Conservation (phyloP, 2,113 vertebrate species). For the Barbus barbus region DNA sequence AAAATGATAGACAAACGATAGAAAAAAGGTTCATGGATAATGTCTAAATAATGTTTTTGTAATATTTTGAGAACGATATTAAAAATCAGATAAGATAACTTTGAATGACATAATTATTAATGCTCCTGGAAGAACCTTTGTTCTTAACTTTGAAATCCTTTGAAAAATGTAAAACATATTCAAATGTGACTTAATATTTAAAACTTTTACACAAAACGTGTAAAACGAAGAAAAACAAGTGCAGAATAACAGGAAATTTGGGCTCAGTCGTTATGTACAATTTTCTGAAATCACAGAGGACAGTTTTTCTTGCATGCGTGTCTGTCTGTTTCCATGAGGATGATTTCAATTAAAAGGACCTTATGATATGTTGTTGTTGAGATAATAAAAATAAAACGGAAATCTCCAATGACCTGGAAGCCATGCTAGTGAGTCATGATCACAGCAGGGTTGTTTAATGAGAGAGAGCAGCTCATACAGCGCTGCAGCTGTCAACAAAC, state of each 20-base stretch:
- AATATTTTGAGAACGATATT: too few relatives aligned
- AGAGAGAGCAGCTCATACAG: constrained; percentile 7
- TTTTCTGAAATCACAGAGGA: background rate
- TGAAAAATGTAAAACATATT: too few relatives aligned
- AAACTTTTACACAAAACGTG: background rate
- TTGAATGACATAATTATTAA: background rate
- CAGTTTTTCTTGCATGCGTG: background rate
- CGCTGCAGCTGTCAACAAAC: constrained; percentile 27
- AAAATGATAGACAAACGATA: too few relatives aligned
- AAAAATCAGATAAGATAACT: too few relatives aligned
- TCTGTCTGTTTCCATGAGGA: background rate
- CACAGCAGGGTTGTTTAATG: constrained; percentile 25
- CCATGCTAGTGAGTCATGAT: constrained; percentile 9
- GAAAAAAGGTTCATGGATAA: background rate
- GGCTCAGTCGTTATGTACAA: background rate
- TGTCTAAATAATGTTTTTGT: too few relatives aligned
- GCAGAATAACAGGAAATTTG: background rate
- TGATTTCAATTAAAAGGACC: background rate
- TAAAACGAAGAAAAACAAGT: background rate
- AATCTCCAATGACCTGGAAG: constrained; percentile 12
- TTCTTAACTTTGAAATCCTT: too few relatives aligned
- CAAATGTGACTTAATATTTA: background rate
- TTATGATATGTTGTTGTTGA: background rate
- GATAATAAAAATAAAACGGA: background rate
- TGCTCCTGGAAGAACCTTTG: too few relatives aligned